phyloP scores from a whole-genome alignment of 2,113 vertebrate species.

The Telmatochromis sp. region DNA sequence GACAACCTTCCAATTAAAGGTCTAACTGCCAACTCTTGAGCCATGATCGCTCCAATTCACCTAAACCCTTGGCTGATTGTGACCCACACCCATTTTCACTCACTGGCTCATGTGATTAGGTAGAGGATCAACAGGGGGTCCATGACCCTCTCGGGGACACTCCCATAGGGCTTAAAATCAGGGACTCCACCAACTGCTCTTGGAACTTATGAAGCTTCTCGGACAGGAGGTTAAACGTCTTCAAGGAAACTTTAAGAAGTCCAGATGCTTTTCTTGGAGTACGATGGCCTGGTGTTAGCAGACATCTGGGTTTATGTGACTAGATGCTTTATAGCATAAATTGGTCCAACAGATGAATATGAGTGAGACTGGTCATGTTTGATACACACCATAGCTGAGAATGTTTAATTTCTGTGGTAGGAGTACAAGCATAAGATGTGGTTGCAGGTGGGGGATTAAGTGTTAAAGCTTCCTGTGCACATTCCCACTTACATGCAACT shows the following conservation, averaged over 20 bases:
- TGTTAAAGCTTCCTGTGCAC: not conserved
- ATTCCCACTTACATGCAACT: not conserved
- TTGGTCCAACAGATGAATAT: not conserved
- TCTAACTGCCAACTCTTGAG: not conserved
- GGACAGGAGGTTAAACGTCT: no score
- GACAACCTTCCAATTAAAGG: not conserved
- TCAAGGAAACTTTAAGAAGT: no score
- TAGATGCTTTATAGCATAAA: not conserved
- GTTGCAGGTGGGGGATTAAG: not conserved
- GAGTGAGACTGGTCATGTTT: not conserved
- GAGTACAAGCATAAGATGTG: not conserved
- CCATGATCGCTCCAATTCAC: not conserved
- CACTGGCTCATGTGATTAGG: not conserved
- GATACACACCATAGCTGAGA: not conserved
- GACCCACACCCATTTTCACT: not conserved
- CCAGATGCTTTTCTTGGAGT: no score
- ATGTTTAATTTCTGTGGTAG: not conserved
- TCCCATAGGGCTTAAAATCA: not conserved
- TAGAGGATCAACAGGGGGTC: not conserved
- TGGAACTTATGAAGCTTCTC: no score
- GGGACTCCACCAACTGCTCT: no score
- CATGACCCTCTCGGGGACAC: not conserved
- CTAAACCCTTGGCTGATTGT: not conserved
- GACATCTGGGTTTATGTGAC: no score
- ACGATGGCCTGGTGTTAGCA: no score